Conservation (phyloP, 2,113 vertebrate genomes). For the Eulacestoma nigropectus region DNA sequence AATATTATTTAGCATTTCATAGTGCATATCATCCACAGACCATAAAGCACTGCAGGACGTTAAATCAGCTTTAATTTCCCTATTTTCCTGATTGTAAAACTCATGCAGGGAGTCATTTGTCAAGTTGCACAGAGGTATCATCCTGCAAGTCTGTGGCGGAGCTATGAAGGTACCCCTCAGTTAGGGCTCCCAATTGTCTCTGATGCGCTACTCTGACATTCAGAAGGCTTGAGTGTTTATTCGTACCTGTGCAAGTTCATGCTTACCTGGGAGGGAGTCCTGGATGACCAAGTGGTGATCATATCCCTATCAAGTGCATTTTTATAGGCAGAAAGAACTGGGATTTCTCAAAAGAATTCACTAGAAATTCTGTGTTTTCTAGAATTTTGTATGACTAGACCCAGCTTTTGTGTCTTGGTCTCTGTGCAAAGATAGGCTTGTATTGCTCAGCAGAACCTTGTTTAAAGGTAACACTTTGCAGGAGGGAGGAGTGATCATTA, state of each 20-base stretch:
- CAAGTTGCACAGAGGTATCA: not conserved
- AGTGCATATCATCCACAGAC: not conserved
- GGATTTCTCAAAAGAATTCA: not conserved
- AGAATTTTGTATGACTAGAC: not conserved
- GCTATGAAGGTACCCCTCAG: not conserved
- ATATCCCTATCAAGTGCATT: not conserved
- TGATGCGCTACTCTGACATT: not conserved
- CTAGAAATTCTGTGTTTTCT: not conserved
- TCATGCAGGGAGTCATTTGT: not conserved
- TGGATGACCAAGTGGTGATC: not conserved
- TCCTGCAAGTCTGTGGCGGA: not conserved
- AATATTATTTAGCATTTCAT: constrained; percentile 3
- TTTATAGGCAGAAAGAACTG: not conserved
- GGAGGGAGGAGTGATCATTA: not conserved
- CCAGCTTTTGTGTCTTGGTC: not conserved
- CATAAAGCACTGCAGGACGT: not conserved
- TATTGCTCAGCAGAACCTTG: not conserved
- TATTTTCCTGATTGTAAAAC: constrained; percentile 3
- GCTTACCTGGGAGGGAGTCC: not conserved
- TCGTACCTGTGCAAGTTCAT: not conserved
- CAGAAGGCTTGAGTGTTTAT: not conserved
- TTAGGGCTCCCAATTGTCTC: not conserved
- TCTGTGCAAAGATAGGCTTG: not conserved
- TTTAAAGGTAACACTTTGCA: not conserved
- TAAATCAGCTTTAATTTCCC: constrained; percentile 22